phyloP scores from a whole-genome alignment of 2,797 vertebrate species.

The Buphagus erythrorhynchus region DNA sequence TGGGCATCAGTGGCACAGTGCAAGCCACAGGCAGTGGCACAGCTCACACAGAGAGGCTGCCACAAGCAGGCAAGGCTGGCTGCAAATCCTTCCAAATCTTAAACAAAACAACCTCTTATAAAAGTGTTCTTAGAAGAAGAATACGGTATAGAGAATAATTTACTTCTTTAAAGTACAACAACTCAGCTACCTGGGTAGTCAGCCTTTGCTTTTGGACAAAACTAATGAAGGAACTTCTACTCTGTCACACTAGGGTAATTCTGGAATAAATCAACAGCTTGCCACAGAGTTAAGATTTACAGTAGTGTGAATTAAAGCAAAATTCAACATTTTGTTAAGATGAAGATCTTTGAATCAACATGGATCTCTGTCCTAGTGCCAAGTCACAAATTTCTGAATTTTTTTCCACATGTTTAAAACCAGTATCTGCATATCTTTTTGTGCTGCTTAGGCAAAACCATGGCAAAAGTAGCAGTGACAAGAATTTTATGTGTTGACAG shows the following conservation, averaged over 20 bases:
- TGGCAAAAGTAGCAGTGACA: background rate
- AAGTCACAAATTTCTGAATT: background rate
- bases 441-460: background rate
- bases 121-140: background rate
- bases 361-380: background rate
- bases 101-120: background rate
- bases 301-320: background rate
- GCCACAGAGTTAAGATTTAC: background rate
- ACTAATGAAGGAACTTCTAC: background rate
- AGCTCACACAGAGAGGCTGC: background rate
- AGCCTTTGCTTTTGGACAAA: background rate
- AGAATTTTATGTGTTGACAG: background rate
- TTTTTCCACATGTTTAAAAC: background rate
- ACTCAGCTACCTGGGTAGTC: background rate
- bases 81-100: background rate
- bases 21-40: background rate
- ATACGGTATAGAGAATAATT: background rate
- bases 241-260: rapidly evolving
- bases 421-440: background rate
- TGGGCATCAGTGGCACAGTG: background rate
- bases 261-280: background rate
- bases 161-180: background rate
- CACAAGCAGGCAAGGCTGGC: background rate
- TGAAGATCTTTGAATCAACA: background rate
- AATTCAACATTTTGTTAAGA: background rate